Evolutionary conservation across 1,140 invertebrate genomes (phyloP).

Genomic region (Ostrea edulis): DNA sequence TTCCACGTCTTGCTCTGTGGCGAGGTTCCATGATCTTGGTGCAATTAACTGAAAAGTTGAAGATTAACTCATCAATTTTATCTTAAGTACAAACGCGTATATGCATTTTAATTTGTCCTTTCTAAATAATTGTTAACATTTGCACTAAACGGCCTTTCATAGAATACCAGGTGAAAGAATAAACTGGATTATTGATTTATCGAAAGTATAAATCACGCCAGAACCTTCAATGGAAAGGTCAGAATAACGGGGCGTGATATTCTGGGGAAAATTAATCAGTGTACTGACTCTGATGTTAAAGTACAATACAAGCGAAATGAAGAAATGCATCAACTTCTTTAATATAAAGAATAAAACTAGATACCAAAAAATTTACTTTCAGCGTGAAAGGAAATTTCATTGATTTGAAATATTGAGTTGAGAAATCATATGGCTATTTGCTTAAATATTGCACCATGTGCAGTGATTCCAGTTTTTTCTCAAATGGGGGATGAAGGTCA

Average conservation of each 20-base stretch:
- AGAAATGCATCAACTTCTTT: background rate
- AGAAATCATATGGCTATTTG: too few relatives aligned
- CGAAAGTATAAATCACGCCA: background rate
- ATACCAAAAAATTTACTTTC: too few relatives aligned
- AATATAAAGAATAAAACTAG: background rate
- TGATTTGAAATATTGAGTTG: too few relatives aligned
- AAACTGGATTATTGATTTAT: constrained; percentile 19
- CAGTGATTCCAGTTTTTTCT: too few relatives aligned
- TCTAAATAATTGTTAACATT: background rate
- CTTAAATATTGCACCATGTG: too few relatives aligned
- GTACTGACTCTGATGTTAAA: too few relatives aligned
- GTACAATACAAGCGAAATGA: background rate
- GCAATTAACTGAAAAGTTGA: constrained; percentile 29
- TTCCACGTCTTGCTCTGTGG: background rate
- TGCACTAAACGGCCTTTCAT: background rate
- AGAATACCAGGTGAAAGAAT: background rate
- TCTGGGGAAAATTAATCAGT: too few relatives aligned
- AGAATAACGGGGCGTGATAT: background rate
- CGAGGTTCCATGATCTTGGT: background rate
- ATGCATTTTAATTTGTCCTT: constrained; percentile 24
- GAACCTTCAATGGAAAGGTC: background rate
- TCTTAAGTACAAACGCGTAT: constrained; percentile 14
- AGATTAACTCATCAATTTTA: constrained; percentile 36
- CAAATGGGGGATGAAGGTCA: too few relatives aligned
- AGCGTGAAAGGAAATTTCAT: too few relatives aligned